Evolutionary conservation across 35 echinoderm and acorn worm genomes (phyloP), one percentile per base, ranked within the genome.

Genomic region (Ophioderma brevispina): DNA sequence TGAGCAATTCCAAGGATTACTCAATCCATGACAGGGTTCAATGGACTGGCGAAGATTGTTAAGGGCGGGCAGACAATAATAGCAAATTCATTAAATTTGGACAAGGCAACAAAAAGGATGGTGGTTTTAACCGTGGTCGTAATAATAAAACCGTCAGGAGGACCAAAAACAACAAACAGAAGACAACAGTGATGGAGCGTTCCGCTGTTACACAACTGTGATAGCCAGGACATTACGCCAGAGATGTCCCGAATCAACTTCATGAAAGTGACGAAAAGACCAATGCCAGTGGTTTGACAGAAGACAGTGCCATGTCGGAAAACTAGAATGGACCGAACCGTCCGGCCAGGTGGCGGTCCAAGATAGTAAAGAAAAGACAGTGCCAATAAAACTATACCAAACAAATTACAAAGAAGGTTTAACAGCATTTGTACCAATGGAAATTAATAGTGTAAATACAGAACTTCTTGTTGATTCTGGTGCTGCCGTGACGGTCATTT

Each of bases 401-500:
- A 32, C 43, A 6, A 43, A 76, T 0, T n/a, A n/a, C n/a, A 23
- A 37, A 41, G 8, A 5, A 1, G 86, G 86, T 28, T 32, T 88
- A 0, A 39, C 76, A 31, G 32, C 31, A 25, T 41, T 88, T 31
- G 1, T 80, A 40, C 35, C 36, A 43, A 76, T 39, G 31, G 37
- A 21, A 13, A 46, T 78, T 8, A 39, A 43, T 37, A 39, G 0
- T 13, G 14, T 49, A 11, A 39, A 88, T 8, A 55, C 76, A 15
- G 64, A 88, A 78, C 31, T 88, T 80, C 31, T 80, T 0, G 76
- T 80, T 1, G 86, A 88, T 40, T 39, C 75, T 33, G 76, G 86
- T 38, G 86, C 86, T 31, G 39, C 21, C 36, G 86, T 88, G 2
- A 88, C 86, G 33, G 33, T 88, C 25, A 50, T 88, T 28, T 87